Base-by-base conservation (phyloP, 2,888 invertebrate species). In the Scrobipalpa atriplicella region DNA sequence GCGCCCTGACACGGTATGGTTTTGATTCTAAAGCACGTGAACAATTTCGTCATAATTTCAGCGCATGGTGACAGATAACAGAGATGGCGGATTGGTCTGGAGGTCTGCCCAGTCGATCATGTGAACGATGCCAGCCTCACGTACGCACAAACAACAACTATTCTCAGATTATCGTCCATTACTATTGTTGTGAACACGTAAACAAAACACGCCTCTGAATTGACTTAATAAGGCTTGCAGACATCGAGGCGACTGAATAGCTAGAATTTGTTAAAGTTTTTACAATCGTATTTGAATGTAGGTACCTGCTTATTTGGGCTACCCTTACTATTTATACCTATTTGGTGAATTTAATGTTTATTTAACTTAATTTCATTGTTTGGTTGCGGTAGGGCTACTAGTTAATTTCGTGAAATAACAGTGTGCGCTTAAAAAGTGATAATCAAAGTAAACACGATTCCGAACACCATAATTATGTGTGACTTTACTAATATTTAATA, bases 71-170 rank as follows among this genome's bases (percentile, higher is more conserved):
- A 63, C 63, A 51, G 63, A 63, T 63, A 36, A 9, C 52, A 29
- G 16, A 21, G 11, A 82, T 83, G 83, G 81, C 82, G 71, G 54
- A 21, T 11, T 56, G 68, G 66, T 66, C 78, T 86, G 85, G 86
- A 83, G 68, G 58, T 43, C 61, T 84, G 86, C 85, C 85, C 82
- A 81, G 70, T 73, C 18, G 70, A 67, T 70, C 73, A 72, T 73
- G 74, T 68, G 72, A 54, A 66, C 58, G 21, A 11, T 29, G 19
- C 36, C 38, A 66, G 41, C 9, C 39, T 56, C 61, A 66, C 65
- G 66, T 62, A 62, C 38, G 58, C 65, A 64, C 18, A 52, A 52
- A 52, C 54, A 29, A 56, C 13, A 56, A 16, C 16, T 47, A 39
- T 39, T 21, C 21, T 56, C 54, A 60, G n/a, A 58, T 36, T 58